These are phyloP conservation scores for Drosophila rellima DNA, from an alignment of 2,888 invertebrate genomes.

Conservation along the genomic window DNA sequence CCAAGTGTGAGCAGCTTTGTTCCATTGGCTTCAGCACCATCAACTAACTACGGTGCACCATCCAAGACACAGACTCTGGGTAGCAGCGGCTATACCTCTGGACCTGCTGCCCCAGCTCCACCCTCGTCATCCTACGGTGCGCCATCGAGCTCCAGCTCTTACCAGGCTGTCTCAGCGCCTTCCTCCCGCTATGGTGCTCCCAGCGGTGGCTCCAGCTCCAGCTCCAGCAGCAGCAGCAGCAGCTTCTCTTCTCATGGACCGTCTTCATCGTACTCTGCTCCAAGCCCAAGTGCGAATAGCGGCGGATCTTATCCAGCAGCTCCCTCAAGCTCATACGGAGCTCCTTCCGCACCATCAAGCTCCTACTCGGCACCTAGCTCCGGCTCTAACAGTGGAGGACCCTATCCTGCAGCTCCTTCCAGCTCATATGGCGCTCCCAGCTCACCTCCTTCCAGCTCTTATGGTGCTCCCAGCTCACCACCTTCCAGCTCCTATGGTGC, in stretches of 20 bases:
- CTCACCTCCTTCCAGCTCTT: constrained; percentile 49
- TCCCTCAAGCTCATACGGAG: constrained; percentile 77
- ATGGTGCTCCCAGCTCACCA: constrained; percentile 50
- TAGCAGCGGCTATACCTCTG: constrained; percentile 71
- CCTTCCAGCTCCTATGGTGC: constrained; percentile 18
- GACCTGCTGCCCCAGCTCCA: constrained; percentile 79
- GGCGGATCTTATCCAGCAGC: constrained; percentile 59
- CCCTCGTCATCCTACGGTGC: constrained; percentile 87
- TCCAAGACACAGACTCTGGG: constrained; percentile 79
- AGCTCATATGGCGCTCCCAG: constrained; percentile 86
- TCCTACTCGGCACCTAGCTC: constrained; percentile 50
- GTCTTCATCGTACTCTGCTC: constrained; percentile 81
- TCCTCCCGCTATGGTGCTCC: constrained; percentile 73
- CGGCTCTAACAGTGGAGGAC: constrained; percentile 22
- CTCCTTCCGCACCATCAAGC: constrained; percentile 63
- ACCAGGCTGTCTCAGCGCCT: constrained; percentile 46
- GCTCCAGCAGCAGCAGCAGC: constrained; percentile 7
- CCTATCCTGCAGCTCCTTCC: constrained; percentile 82
- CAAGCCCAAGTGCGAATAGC: constrained; percentile 61
- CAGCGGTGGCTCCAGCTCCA: constrained; percentile 11
- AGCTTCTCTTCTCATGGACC: constrained; percentile 31
- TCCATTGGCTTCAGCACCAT: constrained; percentile 74
- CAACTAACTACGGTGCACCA: constrained; percentile 87
- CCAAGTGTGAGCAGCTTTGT: constrained; percentile 83
- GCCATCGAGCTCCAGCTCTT: constrained; percentile 50